Evolutionary conservation across 2,797 vertebrate species (phyloP).

Genomic region (Hyperoplus immaculatus): DNA sequence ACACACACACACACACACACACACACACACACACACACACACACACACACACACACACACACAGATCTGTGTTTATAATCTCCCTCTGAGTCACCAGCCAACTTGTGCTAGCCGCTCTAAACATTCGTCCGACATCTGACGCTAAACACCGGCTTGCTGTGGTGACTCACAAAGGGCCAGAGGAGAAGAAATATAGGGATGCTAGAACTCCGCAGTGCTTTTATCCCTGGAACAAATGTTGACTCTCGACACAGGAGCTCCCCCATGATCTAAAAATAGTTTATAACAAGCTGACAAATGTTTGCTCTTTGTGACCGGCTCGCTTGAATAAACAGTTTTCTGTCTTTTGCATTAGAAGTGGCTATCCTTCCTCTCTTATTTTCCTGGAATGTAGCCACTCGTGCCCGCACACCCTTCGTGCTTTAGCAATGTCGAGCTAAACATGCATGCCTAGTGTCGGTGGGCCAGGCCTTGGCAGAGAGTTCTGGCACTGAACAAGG

Average conservation of each 20-base stretch:
- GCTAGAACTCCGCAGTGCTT: conserved; percentile 24
- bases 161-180: conserved; percentile 34
- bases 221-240: conserved; percentile 32
- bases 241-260: conserved; percentile 8
- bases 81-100: conserved; percentile 40
- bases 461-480: conserved; percentile 46
- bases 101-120: conserved; percentile 47
- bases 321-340: conserved; percentile 43
- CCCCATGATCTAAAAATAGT: conserved; percentile 4
- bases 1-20: not conserved
- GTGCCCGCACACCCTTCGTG: conserved; percentile 43
- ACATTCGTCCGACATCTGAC: conserved; percentile 31
- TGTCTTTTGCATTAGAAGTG: conserved; percentile 21
- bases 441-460: conserved; percentile 30
- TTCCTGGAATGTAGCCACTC: conserved; percentile 38
- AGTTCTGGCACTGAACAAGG: conserved; percentile 30
- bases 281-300: conserved; percentile 24
- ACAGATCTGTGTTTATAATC: conserved; percentile 62
- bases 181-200: conserved; percentile 13
- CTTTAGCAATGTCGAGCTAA: conserved; percentile 55
- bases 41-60: conserved; percentile 24
- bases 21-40: too few relatives aligned
- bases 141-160: conserved; percentile 41
- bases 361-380: conserved; percentile 24
- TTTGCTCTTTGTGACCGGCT: conserved; percentile 8